A percentile compares a stretch with the other conserved stretches of the same genome.
Evolutionary conservation across 2,888 invertebrate genomes (phyloP).

Genomic region (Andrena praecox): DNA sequence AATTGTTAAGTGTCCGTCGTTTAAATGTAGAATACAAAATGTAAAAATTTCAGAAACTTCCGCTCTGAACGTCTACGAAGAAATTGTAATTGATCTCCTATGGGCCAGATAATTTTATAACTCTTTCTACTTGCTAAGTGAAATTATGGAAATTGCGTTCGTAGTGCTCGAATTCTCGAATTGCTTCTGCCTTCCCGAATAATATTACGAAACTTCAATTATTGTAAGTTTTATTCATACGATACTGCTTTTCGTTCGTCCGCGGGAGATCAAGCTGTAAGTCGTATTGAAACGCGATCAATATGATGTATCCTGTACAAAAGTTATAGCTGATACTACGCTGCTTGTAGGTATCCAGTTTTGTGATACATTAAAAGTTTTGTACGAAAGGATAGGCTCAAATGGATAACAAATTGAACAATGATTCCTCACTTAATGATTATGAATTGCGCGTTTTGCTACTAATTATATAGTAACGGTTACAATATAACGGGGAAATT

Average conservation of each 20-base stretch:
- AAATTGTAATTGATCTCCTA: constrained; percentile 41
- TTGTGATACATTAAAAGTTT: constrained; percentile 56
- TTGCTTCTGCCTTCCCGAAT: background rate
- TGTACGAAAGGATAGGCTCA: constrained; percentile 36
- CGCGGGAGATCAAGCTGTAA: constrained; percentile 28
- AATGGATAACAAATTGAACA: constrained; percentile 7
- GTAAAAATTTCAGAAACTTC: background rate
- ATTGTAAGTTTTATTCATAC: background rate
- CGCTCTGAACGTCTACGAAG: constrained; percentile 5
- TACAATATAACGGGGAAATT: constrained; percentile 14
- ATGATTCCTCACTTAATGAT: constrained; percentile 14
- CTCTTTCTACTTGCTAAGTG: no score
- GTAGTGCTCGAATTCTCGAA: background rate
- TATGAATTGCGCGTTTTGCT: constrained; percentile 36
- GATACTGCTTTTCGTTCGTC: background rate
- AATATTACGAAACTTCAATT: background rate
- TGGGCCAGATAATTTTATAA: constrained; percentile 4
- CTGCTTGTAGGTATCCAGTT: constrained; percentile 48
- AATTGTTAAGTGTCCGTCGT: constrained; percentile 18
- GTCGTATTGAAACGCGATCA: constrained; percentile 30
- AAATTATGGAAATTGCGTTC: background rate
- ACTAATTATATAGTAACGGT: constrained; percentile 37
- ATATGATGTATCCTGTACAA: constrained; percentile 27
- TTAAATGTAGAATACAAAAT: constrained; percentile 27
- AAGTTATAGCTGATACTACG: constrained; percentile 49